phyloP scores from a whole-genome alignment of 1,140 invertebrate species.

The Brachionus koreanus region DNA sequence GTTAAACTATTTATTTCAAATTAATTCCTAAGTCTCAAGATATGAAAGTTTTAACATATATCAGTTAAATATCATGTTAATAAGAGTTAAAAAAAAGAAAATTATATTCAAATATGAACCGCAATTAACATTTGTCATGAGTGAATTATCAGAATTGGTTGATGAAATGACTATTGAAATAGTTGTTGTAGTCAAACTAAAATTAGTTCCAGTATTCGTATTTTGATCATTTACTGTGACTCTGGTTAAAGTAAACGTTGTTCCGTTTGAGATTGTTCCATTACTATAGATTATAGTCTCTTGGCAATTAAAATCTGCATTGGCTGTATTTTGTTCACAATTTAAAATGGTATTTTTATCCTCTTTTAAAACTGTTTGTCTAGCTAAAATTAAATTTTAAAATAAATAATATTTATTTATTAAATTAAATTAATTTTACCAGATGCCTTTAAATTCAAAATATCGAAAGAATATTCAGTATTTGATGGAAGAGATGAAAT shows the following conservation, averaged over 20 bases:
- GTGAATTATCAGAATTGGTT: too few relatives aligned
- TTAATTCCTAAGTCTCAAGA: too few relatives aligned
- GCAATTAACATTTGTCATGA: too few relatives aligned
- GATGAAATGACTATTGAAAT: too few relatives aligned
- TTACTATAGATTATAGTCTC: background rate
- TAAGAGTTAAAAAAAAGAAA: too few relatives aligned
- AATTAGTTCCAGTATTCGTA: background rate
- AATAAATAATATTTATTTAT: too few relatives aligned
- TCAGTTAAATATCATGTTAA: too few relatives aligned
- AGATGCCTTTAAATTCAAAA: background rate
- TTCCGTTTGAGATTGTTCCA: background rate
- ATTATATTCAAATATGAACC: too few relatives aligned
- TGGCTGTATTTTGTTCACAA: background rate
- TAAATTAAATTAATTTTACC: background rate
- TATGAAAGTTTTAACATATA: too few relatives aligned
- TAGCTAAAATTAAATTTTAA: background rate
- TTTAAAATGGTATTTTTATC: background rate
- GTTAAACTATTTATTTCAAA: too few relatives aligned
- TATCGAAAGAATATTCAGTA: background rate
- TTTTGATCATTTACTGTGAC: background rate
- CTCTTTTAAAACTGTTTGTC: background rate
- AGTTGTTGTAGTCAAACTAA: too few relatives aligned
- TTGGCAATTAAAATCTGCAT: background rate
- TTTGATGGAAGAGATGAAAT: background rate
- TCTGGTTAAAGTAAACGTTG: background rate